Evolutionary conservation across 1,140 invertebrate genomes (phyloP), one percentile per base, ranked within the genome.

Genomic region (Drosophila subpulchrella): DNA sequence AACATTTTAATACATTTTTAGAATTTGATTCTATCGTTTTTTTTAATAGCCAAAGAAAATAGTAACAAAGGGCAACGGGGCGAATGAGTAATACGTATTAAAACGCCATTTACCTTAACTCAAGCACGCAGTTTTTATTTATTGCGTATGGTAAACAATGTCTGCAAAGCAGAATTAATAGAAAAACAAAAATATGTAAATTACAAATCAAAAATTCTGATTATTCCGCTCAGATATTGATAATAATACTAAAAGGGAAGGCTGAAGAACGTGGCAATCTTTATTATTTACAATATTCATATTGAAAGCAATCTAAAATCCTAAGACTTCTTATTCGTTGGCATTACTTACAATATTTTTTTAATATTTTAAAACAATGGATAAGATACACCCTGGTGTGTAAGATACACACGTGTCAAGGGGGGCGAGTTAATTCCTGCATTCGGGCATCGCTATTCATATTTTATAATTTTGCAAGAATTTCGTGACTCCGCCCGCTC

Each of bases 381-480:
- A 20, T 20, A 27, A 27, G 56, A 30, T 13, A 30, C 32, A 65
- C 38, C 38, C 47, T 55, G 10, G 1, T 17, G 11, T 1, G 5
- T 10, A 8, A 42, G 10, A 24, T 27, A 53, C 59, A 57, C 53
- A 53, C 61, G 59, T 42, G 58, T 20, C 20, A n/a, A n/a, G 27
- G 13, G n/a, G 15, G 34, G 39, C 41, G 41, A 50, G 74, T 56
- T 48, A 41, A 41, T 50, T 53, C 41, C 51, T 38, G 62, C 72
- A 76, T 48, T 76, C 54, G 44, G 42, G 61, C 62, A 57, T 54
- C 20, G 55, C 54, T 34, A 58, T 57, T 54, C 58, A 62, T 60
- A 61, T 77, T 59, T 76, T 30, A 66, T 50, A 70, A 56, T 56
- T 74, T 39, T 20, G 27, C 39, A 32, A 41, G 51, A 63, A 57